Conservation (phyloP, 2,113 vertebrate genomes). For the Copsychus sechellarum region DNA sequence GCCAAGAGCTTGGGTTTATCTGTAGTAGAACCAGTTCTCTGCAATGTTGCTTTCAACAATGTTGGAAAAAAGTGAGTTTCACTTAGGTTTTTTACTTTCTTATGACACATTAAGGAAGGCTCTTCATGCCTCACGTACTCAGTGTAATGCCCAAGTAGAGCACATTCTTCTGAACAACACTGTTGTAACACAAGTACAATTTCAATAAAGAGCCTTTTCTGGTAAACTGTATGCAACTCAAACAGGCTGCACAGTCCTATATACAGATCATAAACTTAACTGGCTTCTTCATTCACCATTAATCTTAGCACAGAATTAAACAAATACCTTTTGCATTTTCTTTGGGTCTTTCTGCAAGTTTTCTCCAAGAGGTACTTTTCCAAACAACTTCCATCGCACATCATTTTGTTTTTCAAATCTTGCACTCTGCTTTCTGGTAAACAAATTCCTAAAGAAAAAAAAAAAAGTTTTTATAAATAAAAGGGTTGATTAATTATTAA, state of each 20-base stretch:
- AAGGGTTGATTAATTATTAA: neutral
- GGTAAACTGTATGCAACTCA: neutral
- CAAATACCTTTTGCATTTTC: constrained; percentile 84
- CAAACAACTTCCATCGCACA: constrained; percentile 91
- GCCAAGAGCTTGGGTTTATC: neutral
- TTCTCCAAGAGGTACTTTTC: constrained; percentile 82
- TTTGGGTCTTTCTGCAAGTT: constrained; percentile 77
- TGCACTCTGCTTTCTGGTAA: constrained; percentile 85
- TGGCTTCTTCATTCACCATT: neutral
- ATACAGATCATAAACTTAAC: neutral
- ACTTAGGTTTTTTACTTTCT: neutral
- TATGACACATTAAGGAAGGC: neutral
- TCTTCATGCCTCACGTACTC: neutral
- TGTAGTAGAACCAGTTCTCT: neutral
- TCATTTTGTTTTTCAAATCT: constrained; percentile 78
- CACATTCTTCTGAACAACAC: neutral
- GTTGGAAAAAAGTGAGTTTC: neutral
- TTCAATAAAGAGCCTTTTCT: neutral
- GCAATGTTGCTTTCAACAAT: neutral
- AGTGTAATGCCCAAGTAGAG: neutral
- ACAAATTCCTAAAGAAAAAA: constrained; percentile 81
- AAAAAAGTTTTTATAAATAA: neutral
- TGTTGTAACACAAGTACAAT: neutral
- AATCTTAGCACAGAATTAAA: neutral
- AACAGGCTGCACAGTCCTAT: neutral